These are phyloP conservation scores for Patella pellucida DNA, from an alignment of 2,888 invertebrate genomes.

Conservation along the genomic window DNA sequence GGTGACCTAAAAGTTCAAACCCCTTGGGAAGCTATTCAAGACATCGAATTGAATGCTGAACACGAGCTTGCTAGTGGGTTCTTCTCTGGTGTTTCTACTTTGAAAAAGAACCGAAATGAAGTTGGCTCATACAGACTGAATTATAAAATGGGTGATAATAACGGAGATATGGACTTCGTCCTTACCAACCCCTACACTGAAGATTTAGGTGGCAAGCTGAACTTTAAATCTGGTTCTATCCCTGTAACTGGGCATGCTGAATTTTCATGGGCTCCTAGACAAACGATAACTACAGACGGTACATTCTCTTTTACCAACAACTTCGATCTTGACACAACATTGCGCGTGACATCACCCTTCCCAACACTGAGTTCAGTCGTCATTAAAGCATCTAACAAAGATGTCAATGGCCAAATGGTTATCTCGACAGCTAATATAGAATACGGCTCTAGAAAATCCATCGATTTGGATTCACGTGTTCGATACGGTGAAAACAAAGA, in stretches of 20 bases:
- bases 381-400: constrained; percentile 28
- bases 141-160: constrained; percentile 32
- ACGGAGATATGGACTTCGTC: constrained; percentile 33
- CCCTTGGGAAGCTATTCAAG: constrained; percentile 34
- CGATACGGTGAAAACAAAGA: constrained; percentile 13
- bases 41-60: constrained; percentile 38
- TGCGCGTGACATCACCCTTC: constrained; percentile 36
- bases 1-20: constrained; percentile 40
- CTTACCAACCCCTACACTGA: constrained; percentile 36
- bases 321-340: constrained; percentile 27
- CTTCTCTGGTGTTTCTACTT: constrained; percentile 32
- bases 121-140: constrained; percentile 33
- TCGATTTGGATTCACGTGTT: constrained; percentile 18
- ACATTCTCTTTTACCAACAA: constrained; percentile 28
- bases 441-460: constrained; percentile 27
- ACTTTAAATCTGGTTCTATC: constrained; percentile 32
- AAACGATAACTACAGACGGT: constrained; percentile 41
- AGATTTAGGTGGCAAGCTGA: constrained; percentile 35
- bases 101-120: constrained; percentile 32
- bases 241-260: constrained; percentile 40
- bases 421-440: constrained; percentile 25
- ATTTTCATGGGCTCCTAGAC: constrained; percentile 32
- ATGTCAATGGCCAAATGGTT: constrained; percentile 25
- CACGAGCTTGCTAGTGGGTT: constrained; percentile 45
- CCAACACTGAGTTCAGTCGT: constrained; percentile 23